Conservation (phyloP, 2,113 vertebrate genomes). For the Genyomyrus donnyi region DNA sequence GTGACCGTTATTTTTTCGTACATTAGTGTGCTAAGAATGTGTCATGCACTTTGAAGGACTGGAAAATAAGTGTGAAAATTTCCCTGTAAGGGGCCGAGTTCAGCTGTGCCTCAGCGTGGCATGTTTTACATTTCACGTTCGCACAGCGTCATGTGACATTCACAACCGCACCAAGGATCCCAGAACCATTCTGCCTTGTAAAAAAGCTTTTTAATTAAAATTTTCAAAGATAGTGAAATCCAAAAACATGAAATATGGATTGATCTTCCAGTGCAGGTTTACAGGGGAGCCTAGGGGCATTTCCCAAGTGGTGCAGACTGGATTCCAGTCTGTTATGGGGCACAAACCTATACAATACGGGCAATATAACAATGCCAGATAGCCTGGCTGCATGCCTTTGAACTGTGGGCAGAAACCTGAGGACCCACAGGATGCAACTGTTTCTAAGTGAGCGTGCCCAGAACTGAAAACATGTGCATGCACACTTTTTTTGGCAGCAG, state of each 20-base stretch:
- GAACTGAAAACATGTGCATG: neutral
- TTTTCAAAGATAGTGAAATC: neutral
- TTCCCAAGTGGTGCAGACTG: neutral
- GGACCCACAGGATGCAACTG: neutral
- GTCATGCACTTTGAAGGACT: neutral
- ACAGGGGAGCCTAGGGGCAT: neutral
- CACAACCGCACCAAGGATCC: neutral
- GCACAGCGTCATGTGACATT: neutral
- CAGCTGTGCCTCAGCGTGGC: neutral
- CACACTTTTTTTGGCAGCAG: neutral
- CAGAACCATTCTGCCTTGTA: neutral
- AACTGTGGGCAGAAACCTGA: neutral
- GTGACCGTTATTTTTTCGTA: neutral
- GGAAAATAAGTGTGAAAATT: neutral
- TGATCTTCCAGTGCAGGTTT: neutral
- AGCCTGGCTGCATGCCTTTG: neutral
- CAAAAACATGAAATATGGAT: neutral
- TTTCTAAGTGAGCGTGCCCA: neutral
- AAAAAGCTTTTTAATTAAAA: neutral
- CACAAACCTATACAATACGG: neutral
- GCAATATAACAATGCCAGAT: neutral
- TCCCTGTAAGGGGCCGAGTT: neutral
- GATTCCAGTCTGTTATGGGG: neutral
- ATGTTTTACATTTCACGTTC: neutral
- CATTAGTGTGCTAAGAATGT: neutral